Evolutionary conservation across 2,888 invertebrate genomes (phyloP).

Genomic region (Acholoe squamosa): DNA sequence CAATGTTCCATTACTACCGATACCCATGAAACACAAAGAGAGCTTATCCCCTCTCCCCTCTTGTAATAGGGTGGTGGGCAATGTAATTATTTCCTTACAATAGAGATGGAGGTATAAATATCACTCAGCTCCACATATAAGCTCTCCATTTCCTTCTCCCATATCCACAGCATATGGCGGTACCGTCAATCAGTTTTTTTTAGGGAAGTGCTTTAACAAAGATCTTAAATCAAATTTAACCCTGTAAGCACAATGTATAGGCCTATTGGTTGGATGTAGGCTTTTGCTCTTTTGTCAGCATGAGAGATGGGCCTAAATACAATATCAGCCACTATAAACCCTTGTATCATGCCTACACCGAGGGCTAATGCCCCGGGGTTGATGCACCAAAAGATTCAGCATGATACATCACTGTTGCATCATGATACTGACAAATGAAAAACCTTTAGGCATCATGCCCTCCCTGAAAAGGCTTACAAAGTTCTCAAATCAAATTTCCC

Average conservation of each 20-base stretch:
- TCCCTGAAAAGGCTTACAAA: too few species aligned
- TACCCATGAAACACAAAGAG: constrained; percentile 12
- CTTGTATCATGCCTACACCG: too few species aligned
- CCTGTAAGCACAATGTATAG: too few species aligned
- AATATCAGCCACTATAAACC: too few species aligned
- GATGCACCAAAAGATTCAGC: too few species aligned
- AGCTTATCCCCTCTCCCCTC: not conserved
- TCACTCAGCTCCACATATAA: not conserved
- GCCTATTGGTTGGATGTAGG: too few species aligned
- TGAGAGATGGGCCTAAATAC: too few species aligned
- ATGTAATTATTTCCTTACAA: constrained; percentile 3
- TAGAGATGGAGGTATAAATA: not conserved
- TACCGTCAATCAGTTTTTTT: not conserved
- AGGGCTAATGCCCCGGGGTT: too few species aligned
- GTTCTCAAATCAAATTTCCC: constrained; percentile 4
- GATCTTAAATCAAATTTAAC: constrained; percentile 27
- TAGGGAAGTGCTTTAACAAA: not conserved
- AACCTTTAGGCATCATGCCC: too few species aligned
- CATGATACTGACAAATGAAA: too few species aligned
- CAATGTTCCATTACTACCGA: not conserved
- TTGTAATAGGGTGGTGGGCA: not conserved
- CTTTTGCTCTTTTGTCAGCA: too few species aligned
- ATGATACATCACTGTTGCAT: too few species aligned
- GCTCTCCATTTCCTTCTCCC: constrained; percentile 1
- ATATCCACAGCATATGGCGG: constrained; percentile 17